phyloP scores from a whole-genome alignment of 2,113 vertebrate genomes.

The Ondatra zibethicus region DNA sequence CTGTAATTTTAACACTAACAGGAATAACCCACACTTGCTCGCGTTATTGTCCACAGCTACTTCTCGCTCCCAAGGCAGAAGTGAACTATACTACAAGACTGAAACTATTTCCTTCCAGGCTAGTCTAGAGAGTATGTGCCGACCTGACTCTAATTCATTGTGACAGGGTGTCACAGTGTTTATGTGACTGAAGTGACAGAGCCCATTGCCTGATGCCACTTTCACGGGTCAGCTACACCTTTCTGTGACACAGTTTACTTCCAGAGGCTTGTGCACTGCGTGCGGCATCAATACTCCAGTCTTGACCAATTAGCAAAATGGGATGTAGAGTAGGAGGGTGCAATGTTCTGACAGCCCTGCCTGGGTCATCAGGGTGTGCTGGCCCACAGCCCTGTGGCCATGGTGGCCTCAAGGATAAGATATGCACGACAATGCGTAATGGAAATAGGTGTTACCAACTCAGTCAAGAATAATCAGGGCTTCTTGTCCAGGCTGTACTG shows the following conservation, averaged over 20 bases:
- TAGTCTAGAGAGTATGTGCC: neutral
- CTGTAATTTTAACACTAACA: neutral
- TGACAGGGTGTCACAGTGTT: neutral
- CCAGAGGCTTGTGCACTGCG: neutral
- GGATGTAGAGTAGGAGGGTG: neutral
- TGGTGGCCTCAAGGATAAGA: neutral
- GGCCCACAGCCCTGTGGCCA: too few relatives aligned
- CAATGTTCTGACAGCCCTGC: neutral
- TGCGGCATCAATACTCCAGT: neutral
- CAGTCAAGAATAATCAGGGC: neutral
- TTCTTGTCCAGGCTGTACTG: neutral
- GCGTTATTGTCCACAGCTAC: fast-evolving
- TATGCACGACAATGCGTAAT: neutral
- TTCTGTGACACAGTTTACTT: neutral
- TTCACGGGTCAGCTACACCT: neutral
- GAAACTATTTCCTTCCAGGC: neutral
- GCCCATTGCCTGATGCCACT: neutral
- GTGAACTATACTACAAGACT: neutral
- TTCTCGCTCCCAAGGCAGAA: neutral
- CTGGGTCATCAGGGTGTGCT: neutral
- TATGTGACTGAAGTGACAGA: neutral
- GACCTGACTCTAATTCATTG: neutral
- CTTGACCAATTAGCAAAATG: neutral
- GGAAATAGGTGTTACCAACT: fast-evolving
- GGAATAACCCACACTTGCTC: neutral